Evolutionary conservation across 2,888 invertebrate genomes (phyloP), one percentile per base, ranked within the genome.

Genomic region (Atrina japonica): DNA sequence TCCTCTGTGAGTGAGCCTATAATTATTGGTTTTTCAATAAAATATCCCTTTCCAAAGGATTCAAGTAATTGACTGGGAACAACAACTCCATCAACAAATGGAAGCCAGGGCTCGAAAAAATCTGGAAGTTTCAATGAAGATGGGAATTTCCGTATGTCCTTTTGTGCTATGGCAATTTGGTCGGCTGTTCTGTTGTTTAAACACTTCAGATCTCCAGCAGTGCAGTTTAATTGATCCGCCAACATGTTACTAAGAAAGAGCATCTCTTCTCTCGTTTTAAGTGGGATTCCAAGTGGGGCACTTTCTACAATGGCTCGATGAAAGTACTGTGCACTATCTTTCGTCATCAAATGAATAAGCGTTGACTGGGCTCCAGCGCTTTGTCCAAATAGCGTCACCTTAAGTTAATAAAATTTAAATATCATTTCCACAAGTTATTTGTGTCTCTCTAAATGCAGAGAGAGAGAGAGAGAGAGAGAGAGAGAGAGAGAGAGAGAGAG

Each of bases 31-130:
- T 83, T 83, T 7, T 75, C 61, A 53, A 52, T 52, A 35, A 81
- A 66, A 35, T 71, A 29, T 1, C 77, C 76, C 9, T 71, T 64
- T 21, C 71, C 61, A 6, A 82, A 59, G 0, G 82, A 73, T 3
- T 77, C 75, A 18, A 86, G 50, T 0, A 83, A 76, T 50, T 86
- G 83, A n/a, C 74, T 70, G 18, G 76, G 73, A 0, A 88, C 79
- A 11, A 82, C 55, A 1, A 74, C 59, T 1, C 82, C 83, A 60
- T 88, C 86, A 11, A 87, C 80, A 52, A 77, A 81, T 0, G 87
- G 87, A 5, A 85, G 82, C 66, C 84, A 81, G 6, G 86, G 85
- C 59, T 87, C 87, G 59, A 87, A 87, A 35, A 81, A 80, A 43
- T 85, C 83, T n/a, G 86, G 67, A 23, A 86, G 64, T 47, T 83